Conservation (phyloP, 2,113 vertebrate species). For the Arizona elegans region DNA sequence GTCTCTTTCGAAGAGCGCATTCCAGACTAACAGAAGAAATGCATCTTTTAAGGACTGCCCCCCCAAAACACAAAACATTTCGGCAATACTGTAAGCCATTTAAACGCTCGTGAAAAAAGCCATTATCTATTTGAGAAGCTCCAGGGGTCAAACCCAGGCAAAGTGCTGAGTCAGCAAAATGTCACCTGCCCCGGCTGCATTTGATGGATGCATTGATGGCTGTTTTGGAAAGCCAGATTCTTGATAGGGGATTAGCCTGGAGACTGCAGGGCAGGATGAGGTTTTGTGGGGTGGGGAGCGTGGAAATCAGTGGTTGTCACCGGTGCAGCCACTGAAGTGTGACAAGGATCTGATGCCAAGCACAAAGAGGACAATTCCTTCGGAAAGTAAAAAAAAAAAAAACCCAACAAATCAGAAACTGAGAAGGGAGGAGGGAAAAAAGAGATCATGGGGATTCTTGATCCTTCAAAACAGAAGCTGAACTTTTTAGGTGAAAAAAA, state of each 20-base stretch:
- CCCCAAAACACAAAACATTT: conserved; percentile 20
- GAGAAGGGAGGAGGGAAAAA: background rate
- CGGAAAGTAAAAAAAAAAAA: background rate
- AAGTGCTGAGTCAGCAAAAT: conserved; percentile 51
- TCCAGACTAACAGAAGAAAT: conserved; percentile 17
- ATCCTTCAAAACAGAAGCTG: background rate
- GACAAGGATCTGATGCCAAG: background rate
- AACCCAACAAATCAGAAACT: background rate
- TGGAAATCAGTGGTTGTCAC: background rate
- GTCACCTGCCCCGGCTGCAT: background rate
- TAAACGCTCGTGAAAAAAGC: conserved; percentile 48
- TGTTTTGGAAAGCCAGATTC: conserved; percentile 61
- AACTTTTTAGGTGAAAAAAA: background rate
- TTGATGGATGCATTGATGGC: conserved; percentile 41
- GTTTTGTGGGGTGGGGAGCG: background rate
- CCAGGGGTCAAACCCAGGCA: background rate
- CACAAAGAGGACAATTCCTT: background rate
- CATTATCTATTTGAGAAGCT: conserved; percentile 52
- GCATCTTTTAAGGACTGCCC: conserved; percentile 19
- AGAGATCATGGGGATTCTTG: too few relatives aligned
- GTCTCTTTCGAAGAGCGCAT: conserved; percentile 2
- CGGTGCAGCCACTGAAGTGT: too few relatives aligned
- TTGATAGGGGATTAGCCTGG: conserved; percentile 61
- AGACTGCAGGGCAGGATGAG: conserved; percentile 40
- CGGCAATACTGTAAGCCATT: conserved; percentile 23